phyloP scores from a whole-genome alignment of 2,797 vertebrate species.

The Hybognathus amarus region DNA sequence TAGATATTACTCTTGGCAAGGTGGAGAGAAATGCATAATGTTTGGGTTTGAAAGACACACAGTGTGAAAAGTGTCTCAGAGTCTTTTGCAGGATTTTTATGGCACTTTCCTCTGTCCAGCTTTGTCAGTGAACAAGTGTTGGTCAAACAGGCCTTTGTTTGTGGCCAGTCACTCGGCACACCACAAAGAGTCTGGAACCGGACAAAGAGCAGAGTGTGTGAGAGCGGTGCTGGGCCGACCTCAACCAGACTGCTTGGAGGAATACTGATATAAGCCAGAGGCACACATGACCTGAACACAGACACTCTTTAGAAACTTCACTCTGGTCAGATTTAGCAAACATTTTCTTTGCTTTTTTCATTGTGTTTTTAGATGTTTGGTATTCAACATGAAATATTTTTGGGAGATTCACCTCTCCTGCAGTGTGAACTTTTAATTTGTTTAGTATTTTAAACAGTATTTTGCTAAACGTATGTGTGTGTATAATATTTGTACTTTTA shows the following conservation, averaged over 20 bases:
- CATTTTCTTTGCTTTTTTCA: background rate
- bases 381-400: background rate
- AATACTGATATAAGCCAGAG: conserved; percentile 70
- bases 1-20: conserved; percentile 64
- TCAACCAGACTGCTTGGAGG: conserved; percentile 69
- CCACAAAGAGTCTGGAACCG: conserved; percentile 75
- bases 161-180: conserved; percentile 78
- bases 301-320: conserved; percentile 24
- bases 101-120: conserved; percentile 76
- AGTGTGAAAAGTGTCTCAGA: conserved; percentile 49
- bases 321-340: background rate
- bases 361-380: conserved; percentile 4
- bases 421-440: too few species aligned
- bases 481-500: background rate
- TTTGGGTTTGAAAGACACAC: conserved; percentile 52
- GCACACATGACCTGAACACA: conserved; percentile 43
- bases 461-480: background rate
- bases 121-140: conserved; percentile 79
- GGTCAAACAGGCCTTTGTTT: conserved; percentile 85
- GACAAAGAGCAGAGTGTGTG: conserved; percentile 75
- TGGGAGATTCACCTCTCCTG: background rate
- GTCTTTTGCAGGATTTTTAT: conserved; percentile 63
- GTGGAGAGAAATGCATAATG: conserved; percentile 58
- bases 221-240: conserved; percentile 67
- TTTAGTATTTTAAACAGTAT: background rate